Conservation (phyloP, 2,797 vertebrate genomes). For the Heliangelus exortis region DNA sequence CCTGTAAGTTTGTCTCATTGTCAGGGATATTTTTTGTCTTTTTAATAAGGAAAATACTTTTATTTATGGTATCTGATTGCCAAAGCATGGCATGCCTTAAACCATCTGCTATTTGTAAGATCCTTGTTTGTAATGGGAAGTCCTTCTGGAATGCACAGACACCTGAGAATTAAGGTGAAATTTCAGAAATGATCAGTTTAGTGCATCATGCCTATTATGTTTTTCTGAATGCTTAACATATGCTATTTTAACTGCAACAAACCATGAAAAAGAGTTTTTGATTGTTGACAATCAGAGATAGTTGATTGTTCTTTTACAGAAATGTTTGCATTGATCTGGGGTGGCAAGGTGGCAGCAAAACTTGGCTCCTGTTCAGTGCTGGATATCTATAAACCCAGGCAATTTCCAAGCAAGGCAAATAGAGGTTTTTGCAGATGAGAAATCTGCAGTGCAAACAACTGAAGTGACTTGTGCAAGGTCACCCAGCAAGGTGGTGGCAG, state of each 20-base stretch:
- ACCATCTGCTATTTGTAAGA: neutral
- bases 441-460: neutral
- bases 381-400: neutral
- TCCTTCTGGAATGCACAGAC: neutral
- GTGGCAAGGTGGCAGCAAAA: neutral
- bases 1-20: neutral
- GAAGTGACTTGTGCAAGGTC: neutral
- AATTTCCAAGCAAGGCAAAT: neutral
- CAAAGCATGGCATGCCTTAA: neutral
- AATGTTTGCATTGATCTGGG: neutral
- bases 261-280: neutral
- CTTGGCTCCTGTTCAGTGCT: neutral
- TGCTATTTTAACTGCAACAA: neutral
- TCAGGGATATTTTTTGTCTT: neutral
- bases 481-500: neutral
- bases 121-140: neutral
- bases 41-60: neutral
- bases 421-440: neutral
- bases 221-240: neutral
- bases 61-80: neutral
- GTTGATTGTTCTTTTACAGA: neutral
- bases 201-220: neutral
- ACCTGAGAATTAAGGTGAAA: neutral
- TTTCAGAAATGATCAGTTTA: neutral
- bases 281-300: neutral